phyloP scores from a whole-genome alignment of 2,797 vertebrate genomes.

The Lacerta agilis region DNA sequence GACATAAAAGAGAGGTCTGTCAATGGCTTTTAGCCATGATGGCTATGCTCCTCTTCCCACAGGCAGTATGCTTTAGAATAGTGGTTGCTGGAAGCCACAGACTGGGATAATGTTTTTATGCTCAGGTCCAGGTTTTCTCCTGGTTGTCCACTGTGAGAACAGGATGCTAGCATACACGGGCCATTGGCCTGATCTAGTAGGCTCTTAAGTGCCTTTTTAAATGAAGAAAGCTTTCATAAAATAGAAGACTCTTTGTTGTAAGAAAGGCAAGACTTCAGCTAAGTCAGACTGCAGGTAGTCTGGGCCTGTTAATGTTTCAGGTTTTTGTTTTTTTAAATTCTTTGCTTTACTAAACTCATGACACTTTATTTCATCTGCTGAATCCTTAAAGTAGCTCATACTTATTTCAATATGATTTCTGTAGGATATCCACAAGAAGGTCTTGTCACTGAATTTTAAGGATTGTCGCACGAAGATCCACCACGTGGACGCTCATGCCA shows the following conservation, averaged over 20 bases:
- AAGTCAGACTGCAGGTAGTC: background rate
- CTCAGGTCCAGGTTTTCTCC: no score
- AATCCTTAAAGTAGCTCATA: conserved; percentile 14
- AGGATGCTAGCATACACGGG: no score
- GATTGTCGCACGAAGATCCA: conserved; percentile 97
- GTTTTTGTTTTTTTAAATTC: background rate
- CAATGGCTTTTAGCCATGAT: no score
- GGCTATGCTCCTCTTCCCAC: no score
- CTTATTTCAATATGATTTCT: conserved; percentile 17
- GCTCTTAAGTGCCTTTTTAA: background rate
- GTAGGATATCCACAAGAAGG: conserved; percentile 96
- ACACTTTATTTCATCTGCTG: background rate
- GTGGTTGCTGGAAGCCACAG: no score
- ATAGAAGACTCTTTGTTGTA: background rate
- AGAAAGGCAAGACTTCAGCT: background rate
- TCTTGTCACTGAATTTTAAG: conserved; percentile 95
- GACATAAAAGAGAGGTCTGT: no score
- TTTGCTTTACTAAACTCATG: background rate
- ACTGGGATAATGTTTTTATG: no score
- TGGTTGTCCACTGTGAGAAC: no score
- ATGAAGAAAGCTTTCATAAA: background rate
- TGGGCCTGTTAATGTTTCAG: background rate
- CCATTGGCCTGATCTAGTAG: no score
- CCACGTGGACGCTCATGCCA: conserved; percentile 96
- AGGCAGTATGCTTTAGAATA: no score